Conservation (phyloP, 2,113 vertebrate species). For the Pomatostomus ruficeps region DNA sequence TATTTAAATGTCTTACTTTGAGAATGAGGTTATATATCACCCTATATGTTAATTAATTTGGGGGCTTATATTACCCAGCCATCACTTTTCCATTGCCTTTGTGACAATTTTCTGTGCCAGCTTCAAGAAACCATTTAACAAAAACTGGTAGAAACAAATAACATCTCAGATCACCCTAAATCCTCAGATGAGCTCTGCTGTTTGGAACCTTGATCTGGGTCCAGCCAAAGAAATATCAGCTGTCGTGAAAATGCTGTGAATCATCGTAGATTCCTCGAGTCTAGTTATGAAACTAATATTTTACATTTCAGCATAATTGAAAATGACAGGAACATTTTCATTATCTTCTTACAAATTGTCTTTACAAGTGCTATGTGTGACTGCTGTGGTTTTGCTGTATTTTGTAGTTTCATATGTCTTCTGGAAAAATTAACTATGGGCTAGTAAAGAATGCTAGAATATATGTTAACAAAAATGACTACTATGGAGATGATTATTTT, state of each 20-base stretch:
- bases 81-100: background rate
- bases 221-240: background rate
- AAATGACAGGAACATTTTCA: background rate
- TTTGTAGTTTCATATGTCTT: background rate
- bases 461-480: background rate
- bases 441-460: background rate
- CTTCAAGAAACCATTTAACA: background rate
- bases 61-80: background rate
- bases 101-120: background rate
- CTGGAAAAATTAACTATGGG: background rate
- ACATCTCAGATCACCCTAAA: background rate
- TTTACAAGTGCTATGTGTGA: background rate
- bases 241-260: background rate
- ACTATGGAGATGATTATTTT: background rate
- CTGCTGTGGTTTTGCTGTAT: background rate
- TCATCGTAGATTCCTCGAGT: background rate
- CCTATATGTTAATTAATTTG: background rate
- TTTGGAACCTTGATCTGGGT: background rate
- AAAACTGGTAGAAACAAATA: background rate
- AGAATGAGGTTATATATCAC: background rate
- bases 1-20: background rate
- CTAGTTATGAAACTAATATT: background rate
- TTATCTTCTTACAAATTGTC: background rate
- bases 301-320: background rate
- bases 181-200: background rate